Base-by-base conservation (phyloP, 2,888 invertebrate genomes). In the Lymantria dispar region DNA sequence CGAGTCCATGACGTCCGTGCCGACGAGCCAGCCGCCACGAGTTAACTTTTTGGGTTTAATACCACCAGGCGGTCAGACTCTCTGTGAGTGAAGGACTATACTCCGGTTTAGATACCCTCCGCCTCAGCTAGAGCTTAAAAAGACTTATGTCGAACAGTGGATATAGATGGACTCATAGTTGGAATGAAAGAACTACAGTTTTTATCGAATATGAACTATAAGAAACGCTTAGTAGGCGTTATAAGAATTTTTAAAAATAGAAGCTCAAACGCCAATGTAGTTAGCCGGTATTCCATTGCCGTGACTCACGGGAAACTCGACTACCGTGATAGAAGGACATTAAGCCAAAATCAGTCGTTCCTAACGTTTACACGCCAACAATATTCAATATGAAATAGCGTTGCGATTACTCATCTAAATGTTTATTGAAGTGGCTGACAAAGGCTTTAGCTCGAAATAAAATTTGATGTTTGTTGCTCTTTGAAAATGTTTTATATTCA, bases 291-390 rank as follows among this genome's bases (percentile, higher is more conserved):
- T 45, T 10, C 44, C 36, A 47, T 39, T 38, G 47, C 38, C 14
- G 15, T 56, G 52, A 56, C 52, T 56, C 56, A 56, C 52, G 52
- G 49, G 47, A 50, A 61, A 64, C 48, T 43, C 52, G 43, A 50
- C 47, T 80, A 62, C 68, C 85, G 80, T 83, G 84, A 67, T 74
- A 68, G 68, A 55, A 56, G 50, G 58, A 70, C 82, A 83, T 85
- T 84, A 82, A 60, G 47, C 52, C 45, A 61, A 71, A 72, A 75
- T 70, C 63, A 73, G 52, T 72, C 65, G 68, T 78, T 80, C 67
- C 72, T 70, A 74, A 57, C 72, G 68, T 67, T 78, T 67, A 80
- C 85, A 83, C 80, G 84, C 80, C 62, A 67, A 58, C 66, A 55
- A 54, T 64, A 62, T 64, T 68, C 65, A 66, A 68, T 66, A 57